Conservation (phyloP, 2,797 vertebrate species). For the Acanthurus lineatus region DNA sequence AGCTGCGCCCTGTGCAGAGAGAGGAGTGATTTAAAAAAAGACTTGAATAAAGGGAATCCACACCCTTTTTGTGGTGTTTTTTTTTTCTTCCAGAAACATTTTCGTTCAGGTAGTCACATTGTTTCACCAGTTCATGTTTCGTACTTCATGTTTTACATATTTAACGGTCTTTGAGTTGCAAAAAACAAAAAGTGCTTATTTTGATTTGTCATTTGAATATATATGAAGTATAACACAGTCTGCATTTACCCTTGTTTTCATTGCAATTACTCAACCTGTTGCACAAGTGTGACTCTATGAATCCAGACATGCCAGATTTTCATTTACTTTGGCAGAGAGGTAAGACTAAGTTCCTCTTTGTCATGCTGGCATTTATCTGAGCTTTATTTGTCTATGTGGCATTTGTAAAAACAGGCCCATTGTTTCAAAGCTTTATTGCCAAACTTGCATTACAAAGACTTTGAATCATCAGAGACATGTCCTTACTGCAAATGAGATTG, state of each 20-base stretch:
- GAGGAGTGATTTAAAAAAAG: slow-evolving; percentile 21
- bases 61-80: slow-evolving; percentile 50
- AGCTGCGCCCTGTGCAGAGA: slow-evolving; percentile 32
- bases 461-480: neutral
- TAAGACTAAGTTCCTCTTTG: neutral
- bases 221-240: too few species aligned
- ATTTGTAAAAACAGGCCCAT: neutral
- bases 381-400: neutral
- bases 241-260: neutral
- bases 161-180: neutral
- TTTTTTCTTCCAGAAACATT: neutral
- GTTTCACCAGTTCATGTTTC: slow-evolving; percentile 1
- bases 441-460: neutral
- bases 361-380: neutral
- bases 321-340: neutral
- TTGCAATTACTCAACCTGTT: neutral
- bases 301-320: neutral
- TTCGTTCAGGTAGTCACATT: slow-evolving; percentile 39
- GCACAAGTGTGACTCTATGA: neutral
- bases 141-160: neutral
- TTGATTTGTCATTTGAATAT: neutral
- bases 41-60: slow-evolving; percentile 30
- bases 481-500: neutral
- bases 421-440: neutral
- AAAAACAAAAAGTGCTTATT: slow-evolving; percentile 14